Conservation (phyloP, 1,140 invertebrate species). For the Drosophila subobscura region DNA sequence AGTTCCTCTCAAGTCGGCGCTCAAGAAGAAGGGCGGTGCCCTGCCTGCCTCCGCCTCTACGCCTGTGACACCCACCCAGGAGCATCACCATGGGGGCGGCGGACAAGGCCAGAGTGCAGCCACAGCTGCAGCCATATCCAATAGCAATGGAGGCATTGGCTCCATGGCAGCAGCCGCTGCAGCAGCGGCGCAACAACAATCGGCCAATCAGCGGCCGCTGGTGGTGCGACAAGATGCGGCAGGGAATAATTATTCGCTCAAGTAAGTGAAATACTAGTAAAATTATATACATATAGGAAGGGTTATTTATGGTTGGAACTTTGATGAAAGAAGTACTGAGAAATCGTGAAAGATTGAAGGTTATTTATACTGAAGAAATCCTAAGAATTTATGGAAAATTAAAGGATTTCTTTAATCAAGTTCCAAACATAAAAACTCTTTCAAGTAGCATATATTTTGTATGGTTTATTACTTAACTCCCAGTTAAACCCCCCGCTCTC, state of each 20-base stretch:
- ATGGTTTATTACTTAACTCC: constrained; percentile 40
- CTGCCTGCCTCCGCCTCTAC: constrained; percentile 80
- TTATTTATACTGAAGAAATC: too few species aligned
- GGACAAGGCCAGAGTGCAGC: constrained; percentile 35
- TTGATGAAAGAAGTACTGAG: too few species aligned
- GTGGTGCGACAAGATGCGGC: constrained; percentile 88
- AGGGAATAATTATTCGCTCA: constrained; percentile 85
- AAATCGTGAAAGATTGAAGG: too few species aligned
- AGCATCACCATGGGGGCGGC: constrained; percentile 82
- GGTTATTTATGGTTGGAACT: too few species aligned
- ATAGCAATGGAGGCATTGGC: constrained; percentile 71
- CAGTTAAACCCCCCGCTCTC: constrained; percentile 20
- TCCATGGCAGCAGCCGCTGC: constrained; percentile 73
- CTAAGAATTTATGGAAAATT: too few species aligned
- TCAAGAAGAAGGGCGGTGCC: constrained; percentile 90
- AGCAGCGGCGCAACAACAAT: constrained; percentile 69
- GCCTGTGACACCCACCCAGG: constrained; percentile 90
- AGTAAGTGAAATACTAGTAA: constrained; percentile 83
- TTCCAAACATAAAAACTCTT: background rate
- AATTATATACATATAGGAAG: background rate
- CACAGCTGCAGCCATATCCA: constrained; percentile 64
- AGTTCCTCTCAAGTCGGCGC: constrained; percentile 94
- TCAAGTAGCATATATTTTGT: constrained; percentile 27
- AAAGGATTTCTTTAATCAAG: background rate
- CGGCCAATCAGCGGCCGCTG: constrained; percentile 85